These are phyloP conservation scores for Danio choprae DNA, from an alignment of 2,797 vertebrate genomes.

Conservation along the genomic window DNA sequence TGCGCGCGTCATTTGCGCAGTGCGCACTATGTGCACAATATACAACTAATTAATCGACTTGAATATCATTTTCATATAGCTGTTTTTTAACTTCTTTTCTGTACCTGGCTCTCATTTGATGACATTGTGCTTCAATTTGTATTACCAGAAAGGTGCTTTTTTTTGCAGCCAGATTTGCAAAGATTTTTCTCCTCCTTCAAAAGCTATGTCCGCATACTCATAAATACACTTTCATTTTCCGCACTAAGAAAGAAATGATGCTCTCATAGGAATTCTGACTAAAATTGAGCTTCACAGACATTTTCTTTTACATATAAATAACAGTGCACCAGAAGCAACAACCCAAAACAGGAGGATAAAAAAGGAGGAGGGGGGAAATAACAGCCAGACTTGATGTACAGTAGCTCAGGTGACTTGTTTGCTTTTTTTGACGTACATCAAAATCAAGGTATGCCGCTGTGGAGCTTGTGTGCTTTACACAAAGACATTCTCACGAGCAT, in stretches of 20 bases:
- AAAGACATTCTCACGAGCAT: conserved; percentile 76
- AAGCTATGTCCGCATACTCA: conserved; percentile 50
- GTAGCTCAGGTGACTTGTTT: conserved; percentile 81
- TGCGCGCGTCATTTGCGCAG: not conserved
- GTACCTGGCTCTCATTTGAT: conserved; percentile 13
- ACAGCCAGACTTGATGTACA: conserved; percentile 71
- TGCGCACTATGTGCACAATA: not conserved
- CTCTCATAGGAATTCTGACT: conserved; percentile 67
- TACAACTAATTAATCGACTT: not conserved
- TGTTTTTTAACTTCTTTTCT: not conserved
- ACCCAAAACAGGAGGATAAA: conserved; percentile 62
- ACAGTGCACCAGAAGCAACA: conserved; percentile 57
- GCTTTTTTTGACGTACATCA: conserved; percentile 73
- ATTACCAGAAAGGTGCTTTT: conserved; percentile 54
- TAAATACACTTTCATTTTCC: conserved; percentile 65
- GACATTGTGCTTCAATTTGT: conserved; percentile 54
- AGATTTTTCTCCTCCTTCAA: conserved; percentile 60
- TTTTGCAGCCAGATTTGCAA: conserved; percentile 49
- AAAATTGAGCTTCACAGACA: conserved; percentile 60
- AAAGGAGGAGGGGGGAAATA: conserved; percentile 4
- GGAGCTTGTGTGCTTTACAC: conserved; percentile 81
- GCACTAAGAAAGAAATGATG: conserved; percentile 65
- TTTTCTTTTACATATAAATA: conserved; percentile 68
- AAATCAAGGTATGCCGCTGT: conserved; percentile 76
- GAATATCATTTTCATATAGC: not conserved